Evolutionary conservation across 2,113 vertebrate genomes (phyloP).

Genomic region (Pogona vitticeps): DNA sequence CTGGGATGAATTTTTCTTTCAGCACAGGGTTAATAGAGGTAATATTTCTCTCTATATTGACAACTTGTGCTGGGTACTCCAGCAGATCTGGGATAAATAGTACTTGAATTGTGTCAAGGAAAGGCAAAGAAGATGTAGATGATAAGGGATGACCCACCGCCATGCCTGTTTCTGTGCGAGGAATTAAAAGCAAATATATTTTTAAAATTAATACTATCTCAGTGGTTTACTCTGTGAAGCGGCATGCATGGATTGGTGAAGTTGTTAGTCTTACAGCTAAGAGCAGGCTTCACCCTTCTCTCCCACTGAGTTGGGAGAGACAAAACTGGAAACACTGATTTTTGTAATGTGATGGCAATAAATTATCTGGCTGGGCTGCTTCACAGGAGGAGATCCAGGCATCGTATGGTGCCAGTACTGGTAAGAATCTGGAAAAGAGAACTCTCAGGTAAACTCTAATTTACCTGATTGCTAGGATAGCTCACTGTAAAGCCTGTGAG

Average conservation of each 20-base stretch:
- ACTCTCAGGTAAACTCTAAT: background rate
- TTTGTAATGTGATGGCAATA: background rate
- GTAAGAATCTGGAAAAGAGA: background rate
- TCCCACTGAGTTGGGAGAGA: slow-evolving; percentile 31
- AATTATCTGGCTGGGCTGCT: background rate
- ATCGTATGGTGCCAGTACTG: background rate
- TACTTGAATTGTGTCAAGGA: slow-evolving; percentile 10
- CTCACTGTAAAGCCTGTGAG: too few species aligned
- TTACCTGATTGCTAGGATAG: background rate
- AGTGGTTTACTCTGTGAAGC: slow-evolving; percentile 32
- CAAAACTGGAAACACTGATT: background rate
- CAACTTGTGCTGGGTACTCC: slow-evolving; percentile 6
- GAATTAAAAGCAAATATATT: background rate
- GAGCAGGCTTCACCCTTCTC: slow-evolving; percentile 27
- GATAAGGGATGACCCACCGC: background rate
- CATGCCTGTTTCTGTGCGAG: background rate
- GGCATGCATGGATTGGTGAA: background rate
- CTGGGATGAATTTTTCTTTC: background rate
- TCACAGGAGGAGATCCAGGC: background rate
- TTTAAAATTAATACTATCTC: background rate
- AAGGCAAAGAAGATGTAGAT: background rate
- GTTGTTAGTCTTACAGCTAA: slow-evolving; percentile 10
- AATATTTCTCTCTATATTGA: slow-evolving; percentile 4
- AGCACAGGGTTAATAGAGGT: background rate
- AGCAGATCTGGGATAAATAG: slow-evolving; percentile 14